Evolutionary conservation across 2,888 invertebrate species (phyloP).

Genomic region (Hedychridium roseum): DNA sequence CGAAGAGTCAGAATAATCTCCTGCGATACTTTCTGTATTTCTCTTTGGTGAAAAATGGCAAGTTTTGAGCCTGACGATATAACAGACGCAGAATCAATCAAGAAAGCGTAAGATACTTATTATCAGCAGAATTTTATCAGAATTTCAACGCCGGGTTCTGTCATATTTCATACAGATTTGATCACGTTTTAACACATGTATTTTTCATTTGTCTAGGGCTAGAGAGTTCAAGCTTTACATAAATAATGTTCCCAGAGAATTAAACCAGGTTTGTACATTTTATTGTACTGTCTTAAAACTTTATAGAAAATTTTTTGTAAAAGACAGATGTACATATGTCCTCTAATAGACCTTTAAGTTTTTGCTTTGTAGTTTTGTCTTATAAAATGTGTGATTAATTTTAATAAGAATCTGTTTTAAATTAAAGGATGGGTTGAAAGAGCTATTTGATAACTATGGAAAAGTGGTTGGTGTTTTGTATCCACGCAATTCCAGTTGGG

Average conservation of each 20-base stretch:
- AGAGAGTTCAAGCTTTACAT: constrained; percentile 40
- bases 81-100: no score
- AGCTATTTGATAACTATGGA: constrained; percentile 44
- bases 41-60: neutral
- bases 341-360: neutral
- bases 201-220: neutral
- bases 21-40: neutral
- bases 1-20: neutral
- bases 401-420: neutral
- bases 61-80: no score
- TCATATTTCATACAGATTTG: neutral
- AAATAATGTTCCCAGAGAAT: constrained; percentile 43
- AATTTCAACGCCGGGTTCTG: no score
- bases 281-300: constrained; percentile 1
- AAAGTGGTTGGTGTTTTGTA: constrained; percentile 28
- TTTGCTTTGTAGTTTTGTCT: neutral
- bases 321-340: neutral
- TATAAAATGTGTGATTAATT: neutral
- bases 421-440: constrained; percentile 38
- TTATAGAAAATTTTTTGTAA: neutral
- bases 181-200: neutral
- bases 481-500: constrained; percentile 34
- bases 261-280: constrained; percentile 35
- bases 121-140: neutral
- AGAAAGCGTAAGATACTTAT: neutral